Percentiles rank a stretch among this genome's conserved stretches.
These are phyloP conservation scores for Plotosus lineatus DNA, from an alignment of 2,113 vertebrate genomes.

Conservation along the genomic window DNA sequence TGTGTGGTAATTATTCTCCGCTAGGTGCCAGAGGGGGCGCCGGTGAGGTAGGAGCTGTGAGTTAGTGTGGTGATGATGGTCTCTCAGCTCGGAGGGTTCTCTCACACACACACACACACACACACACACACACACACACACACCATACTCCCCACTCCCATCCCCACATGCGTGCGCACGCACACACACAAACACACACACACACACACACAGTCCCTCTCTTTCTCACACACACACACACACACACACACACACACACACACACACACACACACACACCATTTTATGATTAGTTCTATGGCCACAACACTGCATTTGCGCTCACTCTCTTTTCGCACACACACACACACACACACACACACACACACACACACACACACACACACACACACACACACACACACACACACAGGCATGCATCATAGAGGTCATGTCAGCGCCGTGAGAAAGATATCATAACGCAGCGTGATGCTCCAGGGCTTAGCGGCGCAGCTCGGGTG, in stretches of 20 bases:
- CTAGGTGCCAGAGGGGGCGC: conserved; percentile 57
- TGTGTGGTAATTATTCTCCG: conserved; percentile 70
- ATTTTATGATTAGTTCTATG: conserved; percentile 8
- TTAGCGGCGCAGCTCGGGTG: conserved; percentile 61
- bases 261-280: conserved; percentile 49
- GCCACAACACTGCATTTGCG: background rate
- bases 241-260: conserved; percentile 54
- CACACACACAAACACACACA: conserved; percentile 44
- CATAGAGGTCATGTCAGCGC: background rate
- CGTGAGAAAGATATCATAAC: conserved; percentile 12
- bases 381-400: background rate
- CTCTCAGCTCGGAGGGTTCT: conserved; percentile 60
- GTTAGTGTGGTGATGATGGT: conserved; percentile 59
- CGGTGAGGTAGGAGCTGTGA: conserved; percentile 70
- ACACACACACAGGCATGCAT: background rate
- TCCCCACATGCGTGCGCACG: conserved; percentile 27
- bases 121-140: conserved; percentile 13
- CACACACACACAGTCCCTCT: conserved; percentile 17
- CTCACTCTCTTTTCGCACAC: background rate
- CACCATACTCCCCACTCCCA: too few relatives aligned
- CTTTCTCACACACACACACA: conserved; percentile 55
- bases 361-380: background rate
- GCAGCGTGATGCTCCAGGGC: background rate
- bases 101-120: conserved; percentile 57
- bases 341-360: conserved; percentile 27